Conservation (phyloP, 2,888 invertebrate genomes). For the Neria commutata region DNA sequence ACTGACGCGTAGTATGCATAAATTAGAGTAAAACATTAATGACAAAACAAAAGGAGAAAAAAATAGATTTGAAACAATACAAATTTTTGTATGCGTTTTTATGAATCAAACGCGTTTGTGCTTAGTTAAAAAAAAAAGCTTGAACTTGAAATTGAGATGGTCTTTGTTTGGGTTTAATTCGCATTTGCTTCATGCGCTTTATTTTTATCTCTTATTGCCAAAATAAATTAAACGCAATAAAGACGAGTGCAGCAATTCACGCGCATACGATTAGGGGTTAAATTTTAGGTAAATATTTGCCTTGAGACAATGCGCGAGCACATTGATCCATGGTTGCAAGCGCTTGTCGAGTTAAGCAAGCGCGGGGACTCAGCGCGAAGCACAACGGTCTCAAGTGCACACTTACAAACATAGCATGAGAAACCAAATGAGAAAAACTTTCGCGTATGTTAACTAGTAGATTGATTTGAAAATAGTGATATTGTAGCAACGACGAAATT, state of each 20-base stretch:
- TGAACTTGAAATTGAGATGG: conserved; percentile 1
- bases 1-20: too few species aligned
- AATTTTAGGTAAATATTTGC: background rate
- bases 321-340: too few species aligned
- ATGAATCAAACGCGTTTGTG: background rate
- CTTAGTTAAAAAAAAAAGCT: background rate
- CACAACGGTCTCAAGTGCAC: too few species aligned
- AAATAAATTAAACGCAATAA: background rate
- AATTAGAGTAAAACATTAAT: too few species aligned
- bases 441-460: too few species aligned
- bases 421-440: too few species aligned
- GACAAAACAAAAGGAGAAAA: background rate
- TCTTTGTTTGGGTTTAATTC: background rate
- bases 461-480: too few species aligned
- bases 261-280: too few species aligned
- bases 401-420: too few species aligned
- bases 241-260: background rate
- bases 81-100: background rate
- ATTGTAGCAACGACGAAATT: too few species aligned
- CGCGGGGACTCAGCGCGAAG: too few species aligned
- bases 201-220: background rate
- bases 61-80: background rate
- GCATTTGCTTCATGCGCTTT: background rate
- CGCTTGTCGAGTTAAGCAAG: too few species aligned
- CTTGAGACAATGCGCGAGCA: background rate